phyloP scores from a whole-genome alignment of 2,797 vertebrate genomes.

The Nasua narica region DNA sequence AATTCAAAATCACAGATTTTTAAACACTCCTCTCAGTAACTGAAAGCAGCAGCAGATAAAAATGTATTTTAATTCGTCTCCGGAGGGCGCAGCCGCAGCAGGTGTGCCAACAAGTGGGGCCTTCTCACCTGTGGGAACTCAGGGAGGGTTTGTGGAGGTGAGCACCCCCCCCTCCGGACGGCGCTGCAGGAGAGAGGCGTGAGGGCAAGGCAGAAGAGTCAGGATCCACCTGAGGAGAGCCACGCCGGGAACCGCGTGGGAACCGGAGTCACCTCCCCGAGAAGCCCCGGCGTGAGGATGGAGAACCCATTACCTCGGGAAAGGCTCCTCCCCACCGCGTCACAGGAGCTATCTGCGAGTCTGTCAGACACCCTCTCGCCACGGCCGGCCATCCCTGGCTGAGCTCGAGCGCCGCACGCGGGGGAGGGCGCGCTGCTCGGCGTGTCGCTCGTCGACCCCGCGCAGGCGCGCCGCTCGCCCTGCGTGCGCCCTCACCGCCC shows the following conservation, averaged over 20 bases:
- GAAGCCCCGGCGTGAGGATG: neutral
- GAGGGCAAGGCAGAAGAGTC: neutral
- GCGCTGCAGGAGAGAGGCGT: neutral
- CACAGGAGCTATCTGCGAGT: neutral
- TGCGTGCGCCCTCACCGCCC: too few relatives aligned
- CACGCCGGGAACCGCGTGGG: neutral
- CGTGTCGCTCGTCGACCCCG: too few relatives aligned
- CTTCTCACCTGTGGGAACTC: neutral
- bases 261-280: too few relatives aligned
- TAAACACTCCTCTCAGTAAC: neutral
- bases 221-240: neutral
- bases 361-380: neutral
- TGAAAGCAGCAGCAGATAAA: neutral
- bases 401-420: too few relatives aligned
- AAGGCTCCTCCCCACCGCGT: neutral
- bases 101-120: neutral
- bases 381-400: neutral
- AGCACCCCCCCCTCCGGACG: neutral
- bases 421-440: too few relatives aligned
- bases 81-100: neutral
- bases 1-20: neutral
- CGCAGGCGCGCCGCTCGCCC: too few relatives aligned
- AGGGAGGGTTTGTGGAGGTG: neutral
- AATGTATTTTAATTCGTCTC: neutral
- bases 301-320: neutral